Conservation (phyloP, 2,797 vertebrate species). For the Enoplosus armatus region DNA sequence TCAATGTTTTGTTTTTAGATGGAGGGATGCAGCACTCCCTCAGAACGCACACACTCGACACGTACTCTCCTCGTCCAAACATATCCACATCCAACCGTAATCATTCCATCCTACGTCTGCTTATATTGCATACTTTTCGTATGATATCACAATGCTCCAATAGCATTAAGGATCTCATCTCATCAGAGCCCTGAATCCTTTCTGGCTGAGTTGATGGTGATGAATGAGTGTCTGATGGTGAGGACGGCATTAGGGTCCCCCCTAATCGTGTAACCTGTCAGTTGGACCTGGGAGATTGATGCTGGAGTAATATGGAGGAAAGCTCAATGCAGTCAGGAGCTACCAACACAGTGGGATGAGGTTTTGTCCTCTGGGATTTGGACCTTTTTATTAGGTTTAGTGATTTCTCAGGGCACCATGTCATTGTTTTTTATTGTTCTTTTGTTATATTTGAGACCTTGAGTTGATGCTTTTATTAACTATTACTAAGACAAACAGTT, state of each 20-base stretch:
- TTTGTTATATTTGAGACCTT: conserved; percentile 27
- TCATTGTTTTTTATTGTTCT: conserved; percentile 17
- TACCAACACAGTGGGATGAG: background rate
- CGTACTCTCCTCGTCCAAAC: conserved; percentile 6
- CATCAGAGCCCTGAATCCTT: conserved; percentile 31
- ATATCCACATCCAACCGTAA: conserved; percentile 30
- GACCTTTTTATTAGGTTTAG: conserved; percentile 54
- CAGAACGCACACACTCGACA: background rate
- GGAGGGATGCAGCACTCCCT: background rate
- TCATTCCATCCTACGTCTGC: conserved; percentile 25
- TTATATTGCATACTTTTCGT: conserved; percentile 33
- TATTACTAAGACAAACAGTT: background rate
- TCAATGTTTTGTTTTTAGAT: background rate
- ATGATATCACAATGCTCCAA: conserved; percentile 56
- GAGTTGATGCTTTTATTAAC: conserved; percentile 8
- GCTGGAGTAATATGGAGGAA: conserved; percentile 44
- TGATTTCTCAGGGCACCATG: conserved; percentile 23
- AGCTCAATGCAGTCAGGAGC: conserved; percentile 16
- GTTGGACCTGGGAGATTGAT: conserved; percentile 75
- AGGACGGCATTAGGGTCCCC: conserved; percentile 69
- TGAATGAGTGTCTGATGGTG: conserved; percentile 70
- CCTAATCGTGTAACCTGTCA: conserved; percentile 82
- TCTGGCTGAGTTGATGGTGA: conserved; percentile 67
- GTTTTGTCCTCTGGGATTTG: conserved; percentile 52
- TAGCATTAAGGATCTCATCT: conserved; percentile 60